Base-by-base conservation (phyloP, 2,888 invertebrate species). In the Calameuta pallipes region DNA sequence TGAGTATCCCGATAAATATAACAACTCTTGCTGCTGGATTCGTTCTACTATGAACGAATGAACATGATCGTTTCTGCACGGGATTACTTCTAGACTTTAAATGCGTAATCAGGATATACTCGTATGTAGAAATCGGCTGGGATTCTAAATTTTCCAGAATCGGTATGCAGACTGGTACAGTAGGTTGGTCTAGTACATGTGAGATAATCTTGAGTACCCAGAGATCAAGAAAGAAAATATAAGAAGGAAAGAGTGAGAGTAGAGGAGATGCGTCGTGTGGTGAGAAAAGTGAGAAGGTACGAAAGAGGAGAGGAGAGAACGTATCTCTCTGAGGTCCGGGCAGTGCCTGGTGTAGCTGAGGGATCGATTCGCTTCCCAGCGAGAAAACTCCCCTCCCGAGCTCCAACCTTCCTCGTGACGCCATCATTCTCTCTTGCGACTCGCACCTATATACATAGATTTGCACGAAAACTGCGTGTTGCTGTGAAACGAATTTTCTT, bases 1-100 rank as follows among this genome's bases (percentile, higher is more conserved):
- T 90, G 87, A 91, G 90, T 91, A 86, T 90, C 90, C 85, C 90
- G 90, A 90, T 91, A 91, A 91, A 91, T 91, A 91, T 90, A 91
- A 90, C 90, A 88, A 90, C 85, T 87, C 87, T 87, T 85, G 33
- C 69, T 23, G 73, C 41, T 23, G 70, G 75, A 79, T 76, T 70
- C 68, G 76, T 75, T 79, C 77, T 77, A 73, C 76, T 78, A 80
- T 76, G 83, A 85, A 80, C 84, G 79, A 80, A 80, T 80, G 75
- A 82, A 80, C 82, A 81, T 84, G 83, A 86, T 85, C 84, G 81
- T 76, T 80, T 82, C 73, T 75, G 74, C 78, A 73, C 71, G 79
- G 76, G 69, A 37, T 75, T 74, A 69, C 34, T 69, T 70, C 69
- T 70, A 71, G 78, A 81, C 76, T 76, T 76, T 78, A 76, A 34